Evolutionary conservation across 2,888 invertebrate species (phyloP).

Genomic region (Trichopoda pennipes): DNA sequence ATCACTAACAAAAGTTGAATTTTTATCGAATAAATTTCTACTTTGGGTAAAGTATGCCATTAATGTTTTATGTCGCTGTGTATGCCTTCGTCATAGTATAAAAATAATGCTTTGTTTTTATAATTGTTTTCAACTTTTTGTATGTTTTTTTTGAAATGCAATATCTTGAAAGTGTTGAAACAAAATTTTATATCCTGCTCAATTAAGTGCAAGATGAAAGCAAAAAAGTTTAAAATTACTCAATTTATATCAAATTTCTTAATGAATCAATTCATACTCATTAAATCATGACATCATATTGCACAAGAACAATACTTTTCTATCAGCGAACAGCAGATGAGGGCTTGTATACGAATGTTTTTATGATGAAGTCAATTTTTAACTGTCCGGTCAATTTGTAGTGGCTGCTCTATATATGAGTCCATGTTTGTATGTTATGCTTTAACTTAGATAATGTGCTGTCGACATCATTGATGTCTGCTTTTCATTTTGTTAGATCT

Average conservation of each 20-base stretch:
- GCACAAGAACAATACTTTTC: conserved; percentile 47
- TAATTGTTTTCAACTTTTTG: neutral
- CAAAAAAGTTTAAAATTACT: conserved; percentile 50
- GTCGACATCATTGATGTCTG: conserved; percentile 33
- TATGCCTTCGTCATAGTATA: neutral
- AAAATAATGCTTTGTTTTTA: neutral
- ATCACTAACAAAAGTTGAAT: too few relatives aligned
- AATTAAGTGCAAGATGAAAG: neutral
- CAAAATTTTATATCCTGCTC: neutral
- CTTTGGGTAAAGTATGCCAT: too few relatives aligned
- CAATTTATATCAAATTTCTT: conserved; percentile 56
- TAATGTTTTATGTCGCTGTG: too few relatives aligned
- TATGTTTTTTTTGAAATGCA: neutral
- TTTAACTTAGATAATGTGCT: conserved; percentile 21
- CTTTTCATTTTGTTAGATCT: neutral
- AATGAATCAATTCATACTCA: conserved; percentile 60
- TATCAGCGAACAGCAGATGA: neutral
- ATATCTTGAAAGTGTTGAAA: conserved; percentile 20
- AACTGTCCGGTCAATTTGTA: conserved; percentile 35
- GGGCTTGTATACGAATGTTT: conserved; percentile 1
- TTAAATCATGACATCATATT: conserved; percentile 63
- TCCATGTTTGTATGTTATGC: neutral
- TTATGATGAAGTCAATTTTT: conserved; percentile 40
- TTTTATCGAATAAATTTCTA: too few relatives aligned
- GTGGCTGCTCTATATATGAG: conserved; percentile 18